Evolutionary conservation across 2,113 vertebrate species (phyloP), one percentile per base, ranked within the genome.

Genomic region (Sclerurus mexicanus): DNA sequence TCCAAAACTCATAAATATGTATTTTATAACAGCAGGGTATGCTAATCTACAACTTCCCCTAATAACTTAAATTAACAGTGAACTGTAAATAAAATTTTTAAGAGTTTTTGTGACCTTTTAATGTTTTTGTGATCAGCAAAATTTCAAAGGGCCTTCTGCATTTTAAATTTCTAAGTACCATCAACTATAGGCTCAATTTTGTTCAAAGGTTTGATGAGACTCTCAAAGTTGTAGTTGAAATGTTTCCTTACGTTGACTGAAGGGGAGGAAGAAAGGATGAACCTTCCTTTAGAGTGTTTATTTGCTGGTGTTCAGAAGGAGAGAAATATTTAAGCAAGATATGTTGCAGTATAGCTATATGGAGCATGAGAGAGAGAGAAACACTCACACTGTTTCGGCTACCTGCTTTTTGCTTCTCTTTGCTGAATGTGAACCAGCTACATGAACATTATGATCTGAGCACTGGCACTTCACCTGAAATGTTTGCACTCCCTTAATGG

Each of bases 11-110:
- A 94, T 93, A 94, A 97, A 95, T 94, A 90, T 84, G 68, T 37
- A 93, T 86, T 84, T 93, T 67, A 23, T 63, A 92, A 49, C 56
- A 88, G 88, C 47, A 72, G 73, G 31, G 12, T 84, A 60, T 42
- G 75, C 35, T 88, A 89, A 94, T 89, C 58, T 56, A 78, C 58
- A 90, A 53, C 47, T 68, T 94, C 18, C 33, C 23, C 31, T 77
- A 92, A 93, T 67, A 94, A 50, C 20, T 5, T 81, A 73, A 96
- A 78, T 84, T 84, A 92, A 94, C 89, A 56, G 39, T 55, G 52
- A 96, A 75, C 22, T 58, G 20, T 68, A 93, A 96, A 94, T 93
- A 93, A 86, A 73, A 75, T 6, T 81, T 87, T 92, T 72, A 96
- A 92, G 47, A 89, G 31, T 12, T 64, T 86, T 88, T 85, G 3